Evolutionary conservation across 1,140 invertebrate genomes (phyloP).

Genomic region (Brachionus rotundiformis): DNA sequence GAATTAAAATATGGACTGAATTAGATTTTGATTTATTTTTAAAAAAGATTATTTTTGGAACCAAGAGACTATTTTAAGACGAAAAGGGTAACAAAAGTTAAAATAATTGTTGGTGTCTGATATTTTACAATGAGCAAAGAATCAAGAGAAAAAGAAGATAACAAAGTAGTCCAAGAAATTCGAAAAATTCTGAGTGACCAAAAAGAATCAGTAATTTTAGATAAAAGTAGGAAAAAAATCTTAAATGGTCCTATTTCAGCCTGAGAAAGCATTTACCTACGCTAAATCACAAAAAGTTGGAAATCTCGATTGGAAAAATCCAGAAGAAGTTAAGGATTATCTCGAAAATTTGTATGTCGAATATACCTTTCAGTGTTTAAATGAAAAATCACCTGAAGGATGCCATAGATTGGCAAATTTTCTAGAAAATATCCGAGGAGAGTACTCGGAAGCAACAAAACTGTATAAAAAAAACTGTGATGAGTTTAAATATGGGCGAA

Average conservation of each 20-base stretch:
- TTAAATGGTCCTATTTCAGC: neutral
- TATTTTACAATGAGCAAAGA: slow-evolving; percentile 7
- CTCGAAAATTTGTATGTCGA: slow-evolving; percentile 47
- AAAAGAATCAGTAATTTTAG: slow-evolving; percentile 16
- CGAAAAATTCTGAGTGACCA: neutral
- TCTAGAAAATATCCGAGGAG: slow-evolving; percentile 17
- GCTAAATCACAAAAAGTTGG: slow-evolving; percentile 23
- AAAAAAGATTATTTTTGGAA: neutral
- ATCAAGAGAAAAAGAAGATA: neutral
- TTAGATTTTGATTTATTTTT: neutral
- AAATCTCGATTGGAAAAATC: slow-evolving; percentile 40
- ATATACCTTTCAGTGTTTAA: slow-evolving; percentile 50
- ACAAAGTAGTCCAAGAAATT: slow-evolving; percentile 27
- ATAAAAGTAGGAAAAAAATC: too few relatives aligned
- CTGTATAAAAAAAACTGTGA: slow-evolving; percentile 51
- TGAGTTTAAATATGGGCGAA: slow-evolving; percentile 31
- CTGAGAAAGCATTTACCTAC: neutral
- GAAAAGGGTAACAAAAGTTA: neutral
- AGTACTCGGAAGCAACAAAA: slow-evolving; percentile 39
- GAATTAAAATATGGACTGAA: neutral
- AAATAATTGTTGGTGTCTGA: neutral
- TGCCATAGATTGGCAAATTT: slow-evolving; percentile 52
- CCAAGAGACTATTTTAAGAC: neutral
- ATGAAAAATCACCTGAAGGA: slow-evolving; percentile 43
- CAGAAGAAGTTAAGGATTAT: slow-evolving; percentile 52